phyloP scores from a whole-genome alignment of 2,113 vertebrate genomes.

The Enhydra lutris region DNA sequence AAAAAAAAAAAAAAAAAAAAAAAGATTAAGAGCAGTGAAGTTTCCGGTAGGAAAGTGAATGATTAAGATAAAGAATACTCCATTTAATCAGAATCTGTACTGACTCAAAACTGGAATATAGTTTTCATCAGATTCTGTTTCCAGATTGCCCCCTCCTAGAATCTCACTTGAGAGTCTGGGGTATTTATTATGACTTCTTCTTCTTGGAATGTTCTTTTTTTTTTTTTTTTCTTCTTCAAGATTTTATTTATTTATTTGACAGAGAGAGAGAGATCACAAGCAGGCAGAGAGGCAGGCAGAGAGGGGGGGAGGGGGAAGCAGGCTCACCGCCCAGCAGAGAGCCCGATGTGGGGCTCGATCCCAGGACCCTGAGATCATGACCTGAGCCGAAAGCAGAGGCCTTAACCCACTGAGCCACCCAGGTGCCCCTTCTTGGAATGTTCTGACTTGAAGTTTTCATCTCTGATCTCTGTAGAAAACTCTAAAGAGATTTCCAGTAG shows the following conservation, averaged over 20 bases:
- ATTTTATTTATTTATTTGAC: no score
- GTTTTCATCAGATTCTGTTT: not conserved
- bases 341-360: no score
- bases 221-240: no score
- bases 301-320: no score
- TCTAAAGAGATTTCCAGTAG: not conserved
- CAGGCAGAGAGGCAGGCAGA: no score
- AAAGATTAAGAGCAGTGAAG: not conserved
- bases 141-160: not conserved
- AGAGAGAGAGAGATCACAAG: no score
- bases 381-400: no score
- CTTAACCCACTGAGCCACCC: no score
- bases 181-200: not conserved
- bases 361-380: no score
- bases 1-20: no score
- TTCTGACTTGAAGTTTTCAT: not conserved
- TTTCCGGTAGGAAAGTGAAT: not conserved
- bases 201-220: not conserved
- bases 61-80: not conserved
- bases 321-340: no score
- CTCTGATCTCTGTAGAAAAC: not conserved
- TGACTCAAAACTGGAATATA: not conserved
- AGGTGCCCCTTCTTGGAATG: not conserved
- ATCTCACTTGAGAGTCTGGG: not conserved
- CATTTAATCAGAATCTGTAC: not conserved